A percentile compares a stretch with the other conserved stretches of the same genome.
These are phyloP conservation scores for Gyrodactylus bullatarudis DNA, from an alignment of 1,140 invertebrate species.

Conservation along the genomic window DNA sequence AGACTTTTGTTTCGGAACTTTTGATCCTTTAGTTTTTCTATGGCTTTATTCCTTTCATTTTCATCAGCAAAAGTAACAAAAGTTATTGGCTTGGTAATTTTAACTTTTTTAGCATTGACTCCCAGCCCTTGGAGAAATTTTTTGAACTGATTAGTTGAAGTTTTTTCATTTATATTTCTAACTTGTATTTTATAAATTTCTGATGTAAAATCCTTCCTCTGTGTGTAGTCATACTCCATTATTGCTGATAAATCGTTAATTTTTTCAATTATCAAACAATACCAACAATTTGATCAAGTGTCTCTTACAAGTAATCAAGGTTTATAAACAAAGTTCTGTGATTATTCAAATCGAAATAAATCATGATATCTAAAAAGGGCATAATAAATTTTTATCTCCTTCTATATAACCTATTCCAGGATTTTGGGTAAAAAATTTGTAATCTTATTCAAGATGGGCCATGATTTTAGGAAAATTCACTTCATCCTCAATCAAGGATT, in stretches of 20 bases:
- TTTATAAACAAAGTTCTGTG: no score
- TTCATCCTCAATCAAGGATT: background rate
- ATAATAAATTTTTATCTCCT: background rate
- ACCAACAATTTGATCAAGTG: no score
- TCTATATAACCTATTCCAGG: background rate
- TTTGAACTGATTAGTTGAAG: background rate
- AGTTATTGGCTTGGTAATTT: background rate
- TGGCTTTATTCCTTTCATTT: background rate
- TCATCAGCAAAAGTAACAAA: background rate
- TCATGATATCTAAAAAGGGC: no score
- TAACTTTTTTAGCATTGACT: background rate
- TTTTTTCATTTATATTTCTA: background rate
- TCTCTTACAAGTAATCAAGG: no score
- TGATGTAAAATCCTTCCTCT: background rate
- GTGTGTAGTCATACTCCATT: background rate
- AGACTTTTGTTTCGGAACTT: background rate
- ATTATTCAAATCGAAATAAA: no score
- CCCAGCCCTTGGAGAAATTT: background rate
- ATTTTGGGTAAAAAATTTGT: background rate
- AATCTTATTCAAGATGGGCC: background rate
- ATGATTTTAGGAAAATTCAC: background rate
- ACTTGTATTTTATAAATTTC: background rate
- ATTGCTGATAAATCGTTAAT: background rate
- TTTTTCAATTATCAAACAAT: no score
- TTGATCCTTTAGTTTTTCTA: background rate